phyloP scores from a whole-genome alignment of 2,797 vertebrate species.

The Poeciliopsis presidionis region DNA sequence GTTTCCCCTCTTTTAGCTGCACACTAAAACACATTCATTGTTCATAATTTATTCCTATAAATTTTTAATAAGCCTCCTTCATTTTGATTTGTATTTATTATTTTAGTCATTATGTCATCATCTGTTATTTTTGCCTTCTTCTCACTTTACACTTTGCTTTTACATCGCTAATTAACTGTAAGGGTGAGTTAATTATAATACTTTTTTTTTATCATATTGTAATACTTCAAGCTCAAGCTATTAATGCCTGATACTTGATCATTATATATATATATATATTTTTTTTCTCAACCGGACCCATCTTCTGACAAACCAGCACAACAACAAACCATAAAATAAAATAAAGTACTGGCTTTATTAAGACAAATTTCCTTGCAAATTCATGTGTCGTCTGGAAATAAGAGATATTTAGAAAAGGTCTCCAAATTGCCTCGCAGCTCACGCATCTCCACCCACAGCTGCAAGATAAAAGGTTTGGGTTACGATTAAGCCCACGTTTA shows the following conservation, averaged over 20 bases:
- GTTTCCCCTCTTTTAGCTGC: neutral
- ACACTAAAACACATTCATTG: neutral
- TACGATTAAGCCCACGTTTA: neutral
- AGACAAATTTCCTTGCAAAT: neutral
- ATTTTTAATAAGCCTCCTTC: neutral
- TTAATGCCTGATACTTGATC: neutral
- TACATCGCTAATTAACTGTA: neutral
- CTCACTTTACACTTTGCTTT: neutral
- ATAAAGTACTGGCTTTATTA: neutral
- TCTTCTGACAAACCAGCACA: neutral
- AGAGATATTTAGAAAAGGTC: neutral
- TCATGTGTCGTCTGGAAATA: neutral
- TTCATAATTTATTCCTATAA: neutral
- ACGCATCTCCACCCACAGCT: neutral
- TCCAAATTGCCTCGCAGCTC: neutral
- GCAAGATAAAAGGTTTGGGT: neutral
- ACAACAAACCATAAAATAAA: neutral
- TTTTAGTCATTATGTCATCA: neutral
- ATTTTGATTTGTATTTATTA: neutral
- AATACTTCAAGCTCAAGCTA: neutral
- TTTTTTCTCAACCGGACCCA: neutral
- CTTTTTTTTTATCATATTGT: neutral
- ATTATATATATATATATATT: neutral
- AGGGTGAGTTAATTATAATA: neutral
- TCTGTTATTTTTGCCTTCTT: neutral